Percentiles rank a stretch among this genome's conserved stretches.
These are phyloP conservation scores for Tuta absoluta DNA, from an alignment of 2,888 invertebrate species.

Conservation along the genomic window DNA sequence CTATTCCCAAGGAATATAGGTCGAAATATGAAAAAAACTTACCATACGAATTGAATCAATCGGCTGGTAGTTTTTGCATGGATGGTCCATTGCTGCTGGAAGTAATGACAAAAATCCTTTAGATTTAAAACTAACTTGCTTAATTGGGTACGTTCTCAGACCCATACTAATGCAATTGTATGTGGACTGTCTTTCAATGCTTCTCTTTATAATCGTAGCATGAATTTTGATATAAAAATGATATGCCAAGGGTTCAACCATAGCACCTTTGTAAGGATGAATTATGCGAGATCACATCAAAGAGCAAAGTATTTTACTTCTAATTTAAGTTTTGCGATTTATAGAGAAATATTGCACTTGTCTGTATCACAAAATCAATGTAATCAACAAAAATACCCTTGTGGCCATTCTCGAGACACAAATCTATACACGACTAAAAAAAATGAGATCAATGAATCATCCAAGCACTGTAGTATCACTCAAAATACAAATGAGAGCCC, in stretches of 20 bases:
- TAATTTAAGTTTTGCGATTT: not conserved
- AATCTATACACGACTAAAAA: not conserved
- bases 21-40: too few species aligned
- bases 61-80: too few species aligned
- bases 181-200: not conserved
- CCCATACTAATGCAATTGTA: not conserved
- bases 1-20: too few species aligned
- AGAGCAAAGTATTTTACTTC: not conserved
- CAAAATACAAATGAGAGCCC: not conserved
- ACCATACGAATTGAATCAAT: too few species aligned
- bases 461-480: not conserved
- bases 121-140: not conserved
- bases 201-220: not conserved
- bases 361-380: not conserved
- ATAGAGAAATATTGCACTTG: not conserved
- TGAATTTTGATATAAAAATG: not conserved
- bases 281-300: not conserved
- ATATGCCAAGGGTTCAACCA: not conserved
- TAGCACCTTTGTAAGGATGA: not conserved
- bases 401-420: not conserved
- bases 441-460: not conserved
- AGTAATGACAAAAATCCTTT: conserved; percentile 3
- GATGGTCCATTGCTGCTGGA: too few species aligned
- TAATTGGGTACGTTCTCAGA: not conserved
- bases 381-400: not conserved